Conservation (phyloP, 2,797 vertebrate species). For the Paratrypauchen microcephalus region DNA sequence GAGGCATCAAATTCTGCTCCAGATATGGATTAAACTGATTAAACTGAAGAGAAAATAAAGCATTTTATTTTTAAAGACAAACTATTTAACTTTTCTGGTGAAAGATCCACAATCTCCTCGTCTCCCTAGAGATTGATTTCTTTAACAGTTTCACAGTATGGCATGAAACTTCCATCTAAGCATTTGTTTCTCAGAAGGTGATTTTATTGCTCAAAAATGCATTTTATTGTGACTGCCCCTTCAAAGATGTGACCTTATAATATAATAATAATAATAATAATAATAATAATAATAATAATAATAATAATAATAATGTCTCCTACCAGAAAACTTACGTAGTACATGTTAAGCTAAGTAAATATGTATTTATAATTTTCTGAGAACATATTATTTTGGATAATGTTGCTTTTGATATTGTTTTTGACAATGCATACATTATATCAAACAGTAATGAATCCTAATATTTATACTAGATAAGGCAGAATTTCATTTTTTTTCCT, state of each 20-base stretch:
- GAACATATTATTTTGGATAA: background rate
- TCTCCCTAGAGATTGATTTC: background rate
- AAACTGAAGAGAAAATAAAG: slow-evolving; percentile 30
- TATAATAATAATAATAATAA: too few relatives aligned
- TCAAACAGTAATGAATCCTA: background rate
- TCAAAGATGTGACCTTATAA: too few relatives aligned
- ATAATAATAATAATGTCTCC: too few relatives aligned
- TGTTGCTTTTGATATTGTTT: background rate
- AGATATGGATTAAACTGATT: slow-evolving; percentile 30
- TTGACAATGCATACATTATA: background rate
- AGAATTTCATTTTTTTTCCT: background rate
- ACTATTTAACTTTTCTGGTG: background rate
- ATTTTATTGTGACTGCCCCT: background rate
- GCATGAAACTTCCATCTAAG: background rate
- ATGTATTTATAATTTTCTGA: background rate
- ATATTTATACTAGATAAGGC: background rate
- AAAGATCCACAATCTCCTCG: too few relatives aligned
- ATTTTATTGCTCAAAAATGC: background rate
- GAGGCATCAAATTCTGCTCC: slow-evolving; percentile 53
- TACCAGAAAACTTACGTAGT: background rate
- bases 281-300: too few relatives aligned
- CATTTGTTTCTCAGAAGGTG: background rate
- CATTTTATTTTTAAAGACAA: background rate
- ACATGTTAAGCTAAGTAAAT: background rate
- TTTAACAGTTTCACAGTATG: background rate